Base-by-base conservation (phyloP, 2,113 vertebrate genomes). In the Rhagologus leucostigma region DNA sequence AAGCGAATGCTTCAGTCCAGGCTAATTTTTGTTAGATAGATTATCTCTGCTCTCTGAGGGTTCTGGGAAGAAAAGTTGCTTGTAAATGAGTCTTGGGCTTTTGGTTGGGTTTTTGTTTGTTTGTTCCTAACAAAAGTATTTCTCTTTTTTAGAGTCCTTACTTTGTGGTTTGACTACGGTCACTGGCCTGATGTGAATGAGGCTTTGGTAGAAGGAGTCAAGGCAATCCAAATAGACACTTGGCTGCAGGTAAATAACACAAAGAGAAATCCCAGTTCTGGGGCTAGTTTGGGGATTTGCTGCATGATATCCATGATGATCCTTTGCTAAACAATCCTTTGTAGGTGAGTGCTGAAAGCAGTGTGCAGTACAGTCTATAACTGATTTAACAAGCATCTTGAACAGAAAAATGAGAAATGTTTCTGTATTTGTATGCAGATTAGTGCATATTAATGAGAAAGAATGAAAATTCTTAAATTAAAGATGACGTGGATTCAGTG, bases 131-230 rank as follows among this genome's bases (percentile, higher is more conserved):
- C 1, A 2, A 47, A 71, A 15, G 1, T 52, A 15, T 78, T 95
- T 93, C 59, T 83, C 83, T 62, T 73, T 69, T 69, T 46, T 95
- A 99, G 99, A 98, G 99, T 99, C 87, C 98, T 99, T 82, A 99
- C 99, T 37, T 96, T 99, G 32, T 99, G 99, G 99, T 99, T 99
- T 97, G 99, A 99, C 94, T 99, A 99, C 15, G 99, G 99, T 18
- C 99, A 99, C 85, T 99, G 99, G 99, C 99, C 99, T 64, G 99
- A 99, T 80, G 99, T 99, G 56, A 99, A 99, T 8, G 99, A 99
- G 97, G 99, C 98, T 73, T 97, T 99, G 55, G 99, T 99, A 70
- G 99, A 99, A 96, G 99, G 99, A 33, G 99, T 99, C 94, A 99
- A 99, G 89, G 99, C 99, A 11, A 99, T 99, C 96, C 99, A 99